phyloP scores from a whole-genome alignment of 1,140 invertebrate genomes.

The Mya arenaria region DNA sequence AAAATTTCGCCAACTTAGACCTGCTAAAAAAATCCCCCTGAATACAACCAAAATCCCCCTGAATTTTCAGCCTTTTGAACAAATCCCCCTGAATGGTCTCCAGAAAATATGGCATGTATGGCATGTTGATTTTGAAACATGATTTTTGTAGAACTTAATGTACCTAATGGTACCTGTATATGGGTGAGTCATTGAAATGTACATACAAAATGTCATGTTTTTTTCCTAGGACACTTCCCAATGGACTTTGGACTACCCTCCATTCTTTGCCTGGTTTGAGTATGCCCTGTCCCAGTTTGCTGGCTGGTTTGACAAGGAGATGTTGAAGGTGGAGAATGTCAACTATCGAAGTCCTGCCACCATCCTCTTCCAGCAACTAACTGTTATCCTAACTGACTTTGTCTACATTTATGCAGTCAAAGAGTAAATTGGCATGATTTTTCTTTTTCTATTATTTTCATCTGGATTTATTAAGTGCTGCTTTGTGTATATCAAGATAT shows the following conservation, averaged over 20 bases:
- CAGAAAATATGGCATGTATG: no score
- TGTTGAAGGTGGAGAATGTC: conserved; percentile 92
- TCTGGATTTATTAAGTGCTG: no score
- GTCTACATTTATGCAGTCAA: conserved; percentile 90
- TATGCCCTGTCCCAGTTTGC: conserved; percentile 91
- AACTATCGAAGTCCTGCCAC: conserved; percentile 92
- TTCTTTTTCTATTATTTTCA: no score
- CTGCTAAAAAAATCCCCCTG: no score
- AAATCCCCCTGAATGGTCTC: no score
- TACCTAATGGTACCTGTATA: background rate
- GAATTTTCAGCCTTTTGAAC: no score
- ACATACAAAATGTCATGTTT: no score
- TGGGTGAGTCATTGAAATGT: conserved; percentile 5
- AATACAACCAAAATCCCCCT: no score
- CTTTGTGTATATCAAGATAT: no score
- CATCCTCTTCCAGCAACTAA: conserved; percentile 94
- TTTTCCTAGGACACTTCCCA: conserved; percentile 91
- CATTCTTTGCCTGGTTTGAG: conserved; percentile 99
- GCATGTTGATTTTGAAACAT: background rate
- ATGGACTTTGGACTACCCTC: conserved; percentile 99
- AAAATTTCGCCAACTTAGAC: no score
- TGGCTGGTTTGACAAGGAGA: conserved; percentile 91
- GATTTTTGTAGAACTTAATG: background rate
- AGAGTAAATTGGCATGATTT: conserved; percentile 82
- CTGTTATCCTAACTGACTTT: conserved; percentile 94